phyloP scores from a whole-genome alignment of 1,140 invertebrate genomes.

The Bombus soroeensis region DNA sequence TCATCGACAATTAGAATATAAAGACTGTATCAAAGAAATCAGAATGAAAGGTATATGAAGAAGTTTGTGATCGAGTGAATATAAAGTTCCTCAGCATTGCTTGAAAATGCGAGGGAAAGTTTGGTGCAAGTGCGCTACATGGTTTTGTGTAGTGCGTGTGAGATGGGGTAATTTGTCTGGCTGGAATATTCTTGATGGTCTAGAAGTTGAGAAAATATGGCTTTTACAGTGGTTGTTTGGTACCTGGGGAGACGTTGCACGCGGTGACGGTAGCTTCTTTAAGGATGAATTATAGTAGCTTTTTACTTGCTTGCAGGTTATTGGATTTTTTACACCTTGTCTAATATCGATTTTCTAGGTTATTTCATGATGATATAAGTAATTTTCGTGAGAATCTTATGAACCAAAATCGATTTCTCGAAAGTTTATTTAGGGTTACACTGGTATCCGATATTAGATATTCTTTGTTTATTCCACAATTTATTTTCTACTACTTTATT shows the following conservation, averaged over 20 bases:
- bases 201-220: not conserved
- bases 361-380: not conserved
- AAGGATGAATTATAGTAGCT: not conserved
- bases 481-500: no score
- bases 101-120: conserved; percentile 9
- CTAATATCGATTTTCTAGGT: not conserved
- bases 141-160: not conserved
- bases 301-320: not conserved
- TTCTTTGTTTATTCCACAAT: no score
- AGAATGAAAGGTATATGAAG: no score
- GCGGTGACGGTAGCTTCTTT: not conserved
- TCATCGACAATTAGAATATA: no score
- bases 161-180: conserved; percentile 13
- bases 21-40: no score
- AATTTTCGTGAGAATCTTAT: not conserved
- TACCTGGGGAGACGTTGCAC: not conserved
- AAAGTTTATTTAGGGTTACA: no score
- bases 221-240: not conserved
- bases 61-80: not conserved
- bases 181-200: not conserved
- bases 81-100: not conserved
- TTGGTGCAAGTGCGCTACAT: not conserved
- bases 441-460: no score
- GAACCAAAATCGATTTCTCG: no score
- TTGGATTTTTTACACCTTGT: not conserved